phyloP scores from a whole-genome alignment of 2,888 invertebrate genomes.

The Heteropelma amictum region DNA sequence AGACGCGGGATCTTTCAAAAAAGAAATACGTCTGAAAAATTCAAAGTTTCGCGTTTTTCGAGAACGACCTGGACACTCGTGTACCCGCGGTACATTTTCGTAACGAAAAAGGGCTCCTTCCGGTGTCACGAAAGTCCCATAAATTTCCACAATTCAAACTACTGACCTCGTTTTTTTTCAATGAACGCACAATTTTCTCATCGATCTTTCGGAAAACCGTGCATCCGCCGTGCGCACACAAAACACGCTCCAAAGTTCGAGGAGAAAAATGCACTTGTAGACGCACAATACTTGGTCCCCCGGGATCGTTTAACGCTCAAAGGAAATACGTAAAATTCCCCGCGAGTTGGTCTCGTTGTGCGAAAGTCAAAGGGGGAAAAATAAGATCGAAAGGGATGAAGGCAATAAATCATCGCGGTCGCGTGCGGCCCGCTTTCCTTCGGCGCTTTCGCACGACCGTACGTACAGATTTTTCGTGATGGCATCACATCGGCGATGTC shows the following conservation, averaged over 20 bases:
- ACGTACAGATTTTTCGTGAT: neutral
- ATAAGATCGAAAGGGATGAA: slow-evolving; percentile 42
- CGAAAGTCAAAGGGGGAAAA: slow-evolving; percentile 26
- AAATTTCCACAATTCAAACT: slow-evolving; percentile 24
- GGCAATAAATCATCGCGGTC: slow-evolving; percentile 51
- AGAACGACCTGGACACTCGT: no score
- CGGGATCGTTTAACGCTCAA: no score
- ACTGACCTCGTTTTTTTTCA: slow-evolving; percentile 64
- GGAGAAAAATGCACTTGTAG: no score
- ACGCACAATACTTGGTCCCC: no score
- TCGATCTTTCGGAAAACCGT: slow-evolving; percentile 45
- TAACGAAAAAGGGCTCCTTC: neutral
- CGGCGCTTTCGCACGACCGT: slow-evolving; percentile 17
- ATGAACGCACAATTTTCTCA: slow-evolving; percentile 19
- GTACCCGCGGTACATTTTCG: no score
- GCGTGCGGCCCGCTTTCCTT: slow-evolving; percentile 45
- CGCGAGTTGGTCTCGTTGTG: slow-evolving; percentile 23
- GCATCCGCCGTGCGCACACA: slow-evolving; percentile 21
- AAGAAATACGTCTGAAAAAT: no score
- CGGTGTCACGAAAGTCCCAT: slow-evolving; percentile 4
- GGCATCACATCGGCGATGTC: slow-evolving; percentile 6
- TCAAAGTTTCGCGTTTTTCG: no score
- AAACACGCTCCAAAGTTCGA: no score
- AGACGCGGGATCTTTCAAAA: no score
- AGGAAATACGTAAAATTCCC: neutral